phyloP scores from a whole-genome alignment of 1,140 invertebrate genomes.

The Plectus sambesii region DNA sequence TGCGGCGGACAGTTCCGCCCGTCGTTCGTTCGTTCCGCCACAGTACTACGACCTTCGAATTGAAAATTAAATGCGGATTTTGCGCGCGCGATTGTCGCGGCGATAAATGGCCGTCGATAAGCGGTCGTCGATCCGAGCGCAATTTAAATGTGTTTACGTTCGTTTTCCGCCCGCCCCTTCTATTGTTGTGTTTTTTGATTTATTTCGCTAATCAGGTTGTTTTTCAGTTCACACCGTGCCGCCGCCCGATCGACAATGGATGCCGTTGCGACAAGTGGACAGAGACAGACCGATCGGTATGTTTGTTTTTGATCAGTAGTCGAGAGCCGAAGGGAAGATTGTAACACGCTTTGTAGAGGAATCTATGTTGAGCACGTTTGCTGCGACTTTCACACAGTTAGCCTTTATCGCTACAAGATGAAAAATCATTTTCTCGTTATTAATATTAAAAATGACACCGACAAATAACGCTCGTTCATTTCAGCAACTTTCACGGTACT shows the following conservation, averaged over 20 bases:
- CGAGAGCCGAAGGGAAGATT: slow-evolving; percentile 3
- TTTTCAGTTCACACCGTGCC: slow-evolving; percentile 73
- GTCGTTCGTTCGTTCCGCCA: not conserved
- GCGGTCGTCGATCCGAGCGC: no score
- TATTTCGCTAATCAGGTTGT: no score
- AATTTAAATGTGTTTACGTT: no score
- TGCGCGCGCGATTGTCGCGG: no score
- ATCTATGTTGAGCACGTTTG: no score
- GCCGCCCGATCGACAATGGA: slow-evolving; percentile 83
- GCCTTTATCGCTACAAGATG: not conserved
- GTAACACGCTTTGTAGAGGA: no score
- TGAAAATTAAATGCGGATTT: no score
- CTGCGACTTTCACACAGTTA: slow-evolving; percentile 7
- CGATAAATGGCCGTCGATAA: no score
- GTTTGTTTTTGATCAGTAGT: not conserved
- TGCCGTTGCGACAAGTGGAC: slow-evolving; percentile 71
- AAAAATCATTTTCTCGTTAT: slow-evolving; percentile 1
- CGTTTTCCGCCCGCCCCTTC: no score
- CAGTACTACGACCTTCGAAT: not conserved
- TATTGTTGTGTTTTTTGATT: slow-evolving; percentile 18
- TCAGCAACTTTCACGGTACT: slow-evolving; percentile 77
- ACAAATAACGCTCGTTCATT: slow-evolving; percentile 31
- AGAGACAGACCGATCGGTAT: slow-evolving; percentile 59
- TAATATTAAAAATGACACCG: slow-evolving; percentile 11
- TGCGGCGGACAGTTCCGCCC: slow-evolving; percentile 60